Conservation (phyloP, 2,888 invertebrate species). For the Diaprepes abbreviatus region DNA sequence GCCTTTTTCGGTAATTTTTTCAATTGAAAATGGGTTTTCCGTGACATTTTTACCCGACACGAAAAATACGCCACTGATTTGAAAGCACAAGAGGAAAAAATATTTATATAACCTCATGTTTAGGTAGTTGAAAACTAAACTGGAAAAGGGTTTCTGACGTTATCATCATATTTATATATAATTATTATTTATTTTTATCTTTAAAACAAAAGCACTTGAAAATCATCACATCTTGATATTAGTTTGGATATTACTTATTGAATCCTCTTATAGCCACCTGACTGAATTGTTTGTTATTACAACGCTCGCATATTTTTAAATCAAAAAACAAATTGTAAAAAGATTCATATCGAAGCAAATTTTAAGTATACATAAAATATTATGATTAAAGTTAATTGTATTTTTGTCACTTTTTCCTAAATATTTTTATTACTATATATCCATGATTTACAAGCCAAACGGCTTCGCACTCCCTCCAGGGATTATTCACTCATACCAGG, state of each 20-base stretch:
- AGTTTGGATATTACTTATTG: neutral
- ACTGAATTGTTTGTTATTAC: too few species aligned
- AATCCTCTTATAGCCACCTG: too few species aligned
- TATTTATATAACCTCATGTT: neutral
- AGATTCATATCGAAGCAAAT: too few species aligned
- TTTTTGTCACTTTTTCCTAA: too few species aligned
- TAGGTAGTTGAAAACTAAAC: neutral
- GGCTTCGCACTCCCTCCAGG: too few species aligned
- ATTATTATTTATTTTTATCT: neutral
- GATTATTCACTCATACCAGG: too few species aligned
- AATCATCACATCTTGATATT: slow-evolving; percentile 2
- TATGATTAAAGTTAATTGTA: too few species aligned
- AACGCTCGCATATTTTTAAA: too few species aligned
- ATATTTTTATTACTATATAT: too few species aligned
- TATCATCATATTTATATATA: neutral
- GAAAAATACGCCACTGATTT: neutral
- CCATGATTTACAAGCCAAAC: too few species aligned
- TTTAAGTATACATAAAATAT: too few species aligned
- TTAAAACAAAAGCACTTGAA: slow-evolving; percentile 7
- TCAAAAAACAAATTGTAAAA: too few species aligned
- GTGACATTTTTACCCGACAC: neutral
- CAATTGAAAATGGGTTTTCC: slow-evolving; percentile 13
- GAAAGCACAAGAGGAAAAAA: neutral
- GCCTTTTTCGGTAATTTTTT: slow-evolving; percentile 1
- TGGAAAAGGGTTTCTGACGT: neutral